Base-by-base conservation (phyloP, 2,113 vertebrate species). In the Cygnus atratus region DNA sequence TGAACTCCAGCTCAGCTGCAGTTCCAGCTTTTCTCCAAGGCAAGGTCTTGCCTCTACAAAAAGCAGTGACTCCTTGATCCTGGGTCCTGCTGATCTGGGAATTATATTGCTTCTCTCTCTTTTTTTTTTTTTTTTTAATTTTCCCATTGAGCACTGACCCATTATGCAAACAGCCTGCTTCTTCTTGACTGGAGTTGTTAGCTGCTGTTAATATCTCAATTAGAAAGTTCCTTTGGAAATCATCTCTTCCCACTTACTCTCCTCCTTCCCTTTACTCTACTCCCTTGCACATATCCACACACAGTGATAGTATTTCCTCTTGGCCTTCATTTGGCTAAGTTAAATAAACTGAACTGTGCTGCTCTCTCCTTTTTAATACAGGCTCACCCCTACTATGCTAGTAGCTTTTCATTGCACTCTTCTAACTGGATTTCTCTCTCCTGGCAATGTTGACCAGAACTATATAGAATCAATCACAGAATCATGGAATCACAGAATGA, bases 11-110 rank as follows among this genome's bases (percentile, higher is more conserved):
- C 39, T 72, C 41, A 87, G 66, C 13, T 58, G 70, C 73, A 81
- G 8, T 52, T 20, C 9, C 61, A 90, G 41, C 46, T 77, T 90
- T 94, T 91, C 76, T 84, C 46, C 35, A 39, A 78, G 52, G 41
- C 11, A 66, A 71, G 46, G 31, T 59, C 50, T 93, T 67, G 48
- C 33, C 71, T 85, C 48, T 85, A 61, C 80, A 52, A 93, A 91
- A 90, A 80, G 48, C 88, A 85, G 26, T 54, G 37, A 2, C 58
- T 88, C 80, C 65, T 68, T 75, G 4, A 79, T 90, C 44, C 66
- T 73, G 35, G 7, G 35, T 85, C 48, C 71, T 83, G 39, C 78
- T 93, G 48, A 35, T 79, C 33, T 85, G 50, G 54, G 33, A 90
- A 78, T 94, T 72, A 46, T 12, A 61, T 57, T 26, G 65, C 54